Percentiles rank a stretch among this genome's conserved stretches.
phyloP scores from a whole-genome alignment of 2,888 invertebrate genomes.

The Lepidocyrtinus sp. region DNA sequence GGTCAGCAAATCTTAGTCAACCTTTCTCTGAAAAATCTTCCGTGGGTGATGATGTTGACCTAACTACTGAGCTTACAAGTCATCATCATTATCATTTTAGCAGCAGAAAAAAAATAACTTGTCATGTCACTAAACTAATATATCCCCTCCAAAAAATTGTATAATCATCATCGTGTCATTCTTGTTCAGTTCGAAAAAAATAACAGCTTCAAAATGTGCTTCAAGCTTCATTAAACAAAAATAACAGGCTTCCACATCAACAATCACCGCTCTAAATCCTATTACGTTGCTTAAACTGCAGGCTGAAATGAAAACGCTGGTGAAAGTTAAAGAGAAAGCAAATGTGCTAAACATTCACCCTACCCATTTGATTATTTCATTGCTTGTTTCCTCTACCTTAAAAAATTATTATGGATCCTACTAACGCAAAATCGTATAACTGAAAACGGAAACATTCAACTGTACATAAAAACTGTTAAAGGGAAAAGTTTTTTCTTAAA shows the following conservation, averaged over 20 bases:
- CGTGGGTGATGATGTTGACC: background rate
- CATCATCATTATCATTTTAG: background rate
- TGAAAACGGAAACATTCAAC: background rate
- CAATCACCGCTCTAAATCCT: background rate
- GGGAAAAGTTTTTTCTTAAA: slow-evolving; percentile 56
- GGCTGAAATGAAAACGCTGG: no score
- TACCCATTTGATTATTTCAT: no score
- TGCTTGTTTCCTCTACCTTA: background rate
- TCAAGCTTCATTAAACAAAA: background rate
- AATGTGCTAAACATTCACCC: no score
- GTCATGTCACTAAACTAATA: no score
- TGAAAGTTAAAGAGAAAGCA: no score
- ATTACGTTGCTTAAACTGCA: background rate
- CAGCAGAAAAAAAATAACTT: background rate
- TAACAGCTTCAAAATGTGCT: no score
- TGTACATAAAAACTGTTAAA: slow-evolving; percentile 13
- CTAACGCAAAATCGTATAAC: slow-evolving; percentile 27
- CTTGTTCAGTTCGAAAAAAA: background rate
- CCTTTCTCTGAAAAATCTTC: background rate
- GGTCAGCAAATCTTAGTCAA: background rate
- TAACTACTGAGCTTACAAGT: no score
- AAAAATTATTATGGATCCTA: slow-evolving; percentile 53
- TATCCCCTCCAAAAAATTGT: no score
- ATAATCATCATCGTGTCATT: no score
- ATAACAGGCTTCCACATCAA: background rate